These are phyloP conservation scores for Sclerurus mexicanus DNA, from an alignment of 2,113 vertebrate species.

Conservation along the genomic window DNA sequence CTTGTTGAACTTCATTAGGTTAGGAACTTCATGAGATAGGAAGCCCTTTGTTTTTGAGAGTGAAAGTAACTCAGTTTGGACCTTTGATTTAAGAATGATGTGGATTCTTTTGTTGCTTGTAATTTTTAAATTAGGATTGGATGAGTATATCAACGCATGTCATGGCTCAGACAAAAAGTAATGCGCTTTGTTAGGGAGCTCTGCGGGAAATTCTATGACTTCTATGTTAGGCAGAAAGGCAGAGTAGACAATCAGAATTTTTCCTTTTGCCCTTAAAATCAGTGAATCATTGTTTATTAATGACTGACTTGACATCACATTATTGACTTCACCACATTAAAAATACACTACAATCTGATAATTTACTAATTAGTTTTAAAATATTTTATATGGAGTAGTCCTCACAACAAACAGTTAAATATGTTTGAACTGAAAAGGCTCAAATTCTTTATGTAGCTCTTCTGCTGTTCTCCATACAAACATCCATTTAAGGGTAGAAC, in stretches of 20 bases:
- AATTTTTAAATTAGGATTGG: not conserved
- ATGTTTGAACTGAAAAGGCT: not conserved
- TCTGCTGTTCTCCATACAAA: not conserved
- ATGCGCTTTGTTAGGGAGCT: not conserved
- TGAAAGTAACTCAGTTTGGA: not conserved
- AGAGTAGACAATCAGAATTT: not conserved
- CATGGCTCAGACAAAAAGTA: not conserved
- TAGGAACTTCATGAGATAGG: not conserved
- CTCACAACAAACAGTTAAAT: not conserved
- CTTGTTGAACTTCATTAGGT: not conserved
- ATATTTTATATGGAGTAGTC: not conserved
- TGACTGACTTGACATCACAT: not conserved
- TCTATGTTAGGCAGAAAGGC: not conserved
- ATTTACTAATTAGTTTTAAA: not conserved
- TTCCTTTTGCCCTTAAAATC: not conserved
- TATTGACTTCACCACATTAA: not conserved
- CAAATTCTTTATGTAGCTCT: not conserved
- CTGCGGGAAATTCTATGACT: not conserved
- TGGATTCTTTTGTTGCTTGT: not conserved
- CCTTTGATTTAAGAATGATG: not conserved
- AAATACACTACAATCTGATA: not conserved
- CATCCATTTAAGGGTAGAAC: not conserved
- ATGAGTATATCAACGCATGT: not conserved
- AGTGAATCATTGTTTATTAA: not conserved
- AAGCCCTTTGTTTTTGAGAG: not conserved